These are phyloP conservation scores for Apis cerana DNA, from an alignment of 1,140 invertebrate genomes.

Conservation along the genomic window DNA sequence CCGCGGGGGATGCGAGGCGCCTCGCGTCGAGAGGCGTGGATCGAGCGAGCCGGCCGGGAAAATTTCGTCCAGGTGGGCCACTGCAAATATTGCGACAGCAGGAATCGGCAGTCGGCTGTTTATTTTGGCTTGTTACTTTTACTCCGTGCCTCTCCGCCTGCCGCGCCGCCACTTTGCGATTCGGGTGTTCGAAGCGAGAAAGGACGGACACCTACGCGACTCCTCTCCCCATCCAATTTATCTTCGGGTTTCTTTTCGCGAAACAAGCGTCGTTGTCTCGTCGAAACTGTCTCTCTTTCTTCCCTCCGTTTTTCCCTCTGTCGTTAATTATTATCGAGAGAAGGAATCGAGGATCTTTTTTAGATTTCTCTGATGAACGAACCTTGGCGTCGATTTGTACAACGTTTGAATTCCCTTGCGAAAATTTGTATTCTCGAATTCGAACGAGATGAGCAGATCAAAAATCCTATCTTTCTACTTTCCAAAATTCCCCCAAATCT, in stretches of 20 bases:
- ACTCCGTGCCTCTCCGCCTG: slow-evolving; percentile 34
- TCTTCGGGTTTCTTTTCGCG: slow-evolving; percentile 10
- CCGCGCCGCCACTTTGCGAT: neutral
- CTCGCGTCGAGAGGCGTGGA: neutral
- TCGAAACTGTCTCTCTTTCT: slow-evolving; percentile 4
- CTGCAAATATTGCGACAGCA: slow-evolving; percentile 50
- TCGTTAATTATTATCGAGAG: neutral
- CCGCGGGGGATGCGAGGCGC: neutral
- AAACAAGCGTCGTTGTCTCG: neutral
- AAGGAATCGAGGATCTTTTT: neutral
- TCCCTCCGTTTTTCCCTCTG: neutral
- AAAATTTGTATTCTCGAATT: no score
- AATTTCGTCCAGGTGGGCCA: slow-evolving; percentile 42
- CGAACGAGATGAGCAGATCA: no score
- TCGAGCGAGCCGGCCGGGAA: neutral
- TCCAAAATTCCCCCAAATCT: neutral
- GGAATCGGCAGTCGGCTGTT: slow-evolving; percentile 57
- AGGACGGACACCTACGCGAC: neutral
- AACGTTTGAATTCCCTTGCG: no score
- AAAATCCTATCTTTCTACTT: no score
- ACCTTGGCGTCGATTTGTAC: no score
- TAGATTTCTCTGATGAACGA: no score
- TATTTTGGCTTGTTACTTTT: slow-evolving; percentile 59
- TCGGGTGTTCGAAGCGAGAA: neutral
- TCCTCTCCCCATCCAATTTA: neutral